A percentile compares a stretch with the other conserved stretches of the same genome.
Conservation (phyloP, 1,140 invertebrate species). For the Cecropterus lyciades region DNA sequence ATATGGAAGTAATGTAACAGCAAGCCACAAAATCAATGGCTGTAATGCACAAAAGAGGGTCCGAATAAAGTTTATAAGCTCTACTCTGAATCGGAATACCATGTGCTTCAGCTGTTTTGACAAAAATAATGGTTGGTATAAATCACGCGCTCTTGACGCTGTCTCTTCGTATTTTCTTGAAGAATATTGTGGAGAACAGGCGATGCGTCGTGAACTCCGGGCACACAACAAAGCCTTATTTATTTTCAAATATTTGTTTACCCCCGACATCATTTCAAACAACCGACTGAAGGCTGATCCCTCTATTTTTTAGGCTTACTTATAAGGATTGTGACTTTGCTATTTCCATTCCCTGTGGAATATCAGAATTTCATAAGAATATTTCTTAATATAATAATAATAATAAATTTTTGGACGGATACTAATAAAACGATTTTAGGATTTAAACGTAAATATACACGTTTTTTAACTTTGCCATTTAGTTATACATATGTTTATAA, state of each 20-base stretch:
- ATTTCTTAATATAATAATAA: too few species aligned
- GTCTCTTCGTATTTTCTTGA: conserved; percentile 39
- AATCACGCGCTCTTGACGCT: conserved; percentile 46
- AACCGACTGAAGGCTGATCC: conserved; percentile 43
- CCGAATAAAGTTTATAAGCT: conserved; percentile 31
- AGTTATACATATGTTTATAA: too few species aligned
- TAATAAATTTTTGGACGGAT: too few species aligned
- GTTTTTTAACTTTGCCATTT: too few species aligned
- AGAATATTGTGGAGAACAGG: conserved; percentile 41
- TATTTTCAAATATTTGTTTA: conserved; percentile 63
- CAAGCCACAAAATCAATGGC: neutral
- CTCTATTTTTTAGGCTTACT: conserved; percentile 51
- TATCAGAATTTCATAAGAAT: too few species aligned
- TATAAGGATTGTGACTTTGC: conserved; percentile 20
- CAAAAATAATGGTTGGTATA: conserved; percentile 53
- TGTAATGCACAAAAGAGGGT: neutral
- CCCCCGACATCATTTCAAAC: conserved; percentile 47
- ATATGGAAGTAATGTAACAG: neutral
- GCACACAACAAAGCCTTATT: conserved; percentile 56
- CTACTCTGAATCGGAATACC: conserved; percentile 40
- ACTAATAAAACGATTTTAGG: too few species aligned
- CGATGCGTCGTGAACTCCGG: conserved; percentile 32
- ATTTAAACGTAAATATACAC: too few species aligned
- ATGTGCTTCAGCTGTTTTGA: conserved; percentile 43
- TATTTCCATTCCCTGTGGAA: neutral